Conservation (phyloP, 2,113 vertebrate species). For the Petaurus breviceps region DNA sequence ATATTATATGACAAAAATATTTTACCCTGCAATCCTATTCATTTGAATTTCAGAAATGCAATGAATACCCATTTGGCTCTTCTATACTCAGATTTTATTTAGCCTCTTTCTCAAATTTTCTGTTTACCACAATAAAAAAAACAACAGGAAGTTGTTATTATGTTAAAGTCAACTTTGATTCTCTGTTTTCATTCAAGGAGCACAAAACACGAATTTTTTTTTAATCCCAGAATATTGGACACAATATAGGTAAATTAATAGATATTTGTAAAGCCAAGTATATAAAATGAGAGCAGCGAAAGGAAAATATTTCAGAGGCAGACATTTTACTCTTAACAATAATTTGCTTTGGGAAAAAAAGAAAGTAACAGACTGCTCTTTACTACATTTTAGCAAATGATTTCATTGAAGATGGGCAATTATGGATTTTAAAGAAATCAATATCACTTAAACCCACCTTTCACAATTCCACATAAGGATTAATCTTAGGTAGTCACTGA, state of each 20-base stretch:
- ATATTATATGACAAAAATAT: too few relatives aligned
- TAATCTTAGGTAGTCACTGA: slow-evolving; percentile 50
- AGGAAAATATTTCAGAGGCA: slow-evolving; percentile 6
- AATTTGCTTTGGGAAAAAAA: slow-evolving; percentile 45
- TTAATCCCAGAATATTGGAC: background rate
- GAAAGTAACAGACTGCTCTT: background rate
- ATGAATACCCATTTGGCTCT: background rate
- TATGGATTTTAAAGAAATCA: slow-evolving; percentile 60
- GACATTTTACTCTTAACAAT: background rate
- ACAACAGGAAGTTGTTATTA: slow-evolving; percentile 12
- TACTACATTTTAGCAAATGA: slow-evolving; percentile 26
- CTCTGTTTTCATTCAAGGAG: slow-evolving; percentile 36
- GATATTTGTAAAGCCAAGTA: background rate
- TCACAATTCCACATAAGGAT: slow-evolving; percentile 48
- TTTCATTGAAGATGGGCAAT: background rate
- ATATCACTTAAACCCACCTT: slow-evolving; percentile 40
- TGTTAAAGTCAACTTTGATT: background rate
- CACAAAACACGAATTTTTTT: slow-evolving; percentile 19
- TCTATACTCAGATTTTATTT: background rate
- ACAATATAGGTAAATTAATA: background rate
- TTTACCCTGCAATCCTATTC: slow-evolving; percentile 7
- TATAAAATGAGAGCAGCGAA: background rate
- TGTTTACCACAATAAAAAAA: background rate
- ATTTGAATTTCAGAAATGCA: slow-evolving; percentile 9
- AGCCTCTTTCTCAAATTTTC: slow-evolving; percentile 12